Base-by-base conservation (phyloP, 2,113 vertebrate species). In the Buteo buteo region DNA sequence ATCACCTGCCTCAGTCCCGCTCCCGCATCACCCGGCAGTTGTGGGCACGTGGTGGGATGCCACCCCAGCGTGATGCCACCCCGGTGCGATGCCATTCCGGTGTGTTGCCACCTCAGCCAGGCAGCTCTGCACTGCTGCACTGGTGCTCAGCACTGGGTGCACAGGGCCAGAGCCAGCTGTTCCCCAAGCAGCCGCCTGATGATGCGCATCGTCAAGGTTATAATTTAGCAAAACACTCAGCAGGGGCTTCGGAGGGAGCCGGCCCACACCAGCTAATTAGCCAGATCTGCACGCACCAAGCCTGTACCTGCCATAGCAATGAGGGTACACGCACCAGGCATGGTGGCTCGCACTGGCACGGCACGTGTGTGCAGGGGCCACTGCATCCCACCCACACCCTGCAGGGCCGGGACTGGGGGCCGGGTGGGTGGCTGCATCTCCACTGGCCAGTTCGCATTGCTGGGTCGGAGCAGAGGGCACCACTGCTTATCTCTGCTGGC, bases 131-230 rank as follows among this genome's bases (percentile, higher is more conserved):
- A 4, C 13, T 29, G 8, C 45, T 31, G 16, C 44, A 4, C 13
- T 29, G 8, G 40, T 31, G 55, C 83, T 10, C n/a, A 24, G 74
- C 25, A 0, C 49, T 1, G 50, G 52, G 55, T 2, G 4, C 2
- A 3, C 2, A 8, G 52, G 77, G 72, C 52, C 1, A 1, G 54
- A 50, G 82, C 55, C 6, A 9, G 71, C 83, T 32, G 24, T 72
- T 94, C 67, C 77, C 44, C 11, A 9, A 76, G 92, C 94, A 80
- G 94, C 85, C 34, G 55, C 82, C 93, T 31, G 93, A 65, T 55
- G 72, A 83, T 93, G 85, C 3, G 50, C 91, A 66, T 96, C 54
- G 70, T 93, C 93, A 96, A 93, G 93, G 94, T 96, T 94, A 94
- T 95, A 64, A 93, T 89, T 77, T 83, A 86, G 88, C 91, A 87